Evolutionary conservation across 2,797 vertebrate species (phyloP).

Genomic region (Ceyx erithaca): DNA sequence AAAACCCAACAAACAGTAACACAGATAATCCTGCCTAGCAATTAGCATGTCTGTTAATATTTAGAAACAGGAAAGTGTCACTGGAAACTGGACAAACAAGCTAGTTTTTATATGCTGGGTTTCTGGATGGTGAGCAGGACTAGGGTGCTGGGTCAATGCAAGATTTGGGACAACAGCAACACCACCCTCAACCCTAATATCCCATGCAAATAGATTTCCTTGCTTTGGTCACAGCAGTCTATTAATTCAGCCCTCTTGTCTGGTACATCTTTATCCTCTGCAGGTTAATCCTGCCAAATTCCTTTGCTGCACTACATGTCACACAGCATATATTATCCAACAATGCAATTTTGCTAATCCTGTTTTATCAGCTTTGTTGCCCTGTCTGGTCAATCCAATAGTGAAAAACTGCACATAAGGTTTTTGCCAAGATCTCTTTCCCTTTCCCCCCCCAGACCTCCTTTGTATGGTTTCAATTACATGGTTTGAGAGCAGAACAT

Average conservation of each 20-base stretch:
- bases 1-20: background rate
- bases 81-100: accelerated
- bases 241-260: conserved; percentile 82
- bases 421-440: conserved; percentile 78
- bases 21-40: background rate
- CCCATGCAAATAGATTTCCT: conserved; percentile 75
- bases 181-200: conserved; percentile 48
- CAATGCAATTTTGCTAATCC: conserved; percentile 86
- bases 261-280: conserved; percentile 81
- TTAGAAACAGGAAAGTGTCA: background rate
- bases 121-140: background rate
- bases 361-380: conserved; percentile 84
- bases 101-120: accelerated
- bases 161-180: background rate
- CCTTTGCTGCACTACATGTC: conserved; percentile 78
- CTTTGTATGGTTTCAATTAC: conserved; percentile 82
- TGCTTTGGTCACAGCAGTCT: conserved; percentile 70
- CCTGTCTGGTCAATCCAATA: conserved; percentile 85
- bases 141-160: accelerated
- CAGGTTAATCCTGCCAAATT: conserved; percentile 85
- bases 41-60: background rate
- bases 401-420: conserved; percentile 77
- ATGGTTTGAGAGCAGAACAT: conserved; percentile 77
- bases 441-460: background rate
- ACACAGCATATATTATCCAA: conserved; percentile 83